Base-by-base conservation (phyloP, 2,888 invertebrate species). In the Sphaerophoria rueppellii region DNA sequence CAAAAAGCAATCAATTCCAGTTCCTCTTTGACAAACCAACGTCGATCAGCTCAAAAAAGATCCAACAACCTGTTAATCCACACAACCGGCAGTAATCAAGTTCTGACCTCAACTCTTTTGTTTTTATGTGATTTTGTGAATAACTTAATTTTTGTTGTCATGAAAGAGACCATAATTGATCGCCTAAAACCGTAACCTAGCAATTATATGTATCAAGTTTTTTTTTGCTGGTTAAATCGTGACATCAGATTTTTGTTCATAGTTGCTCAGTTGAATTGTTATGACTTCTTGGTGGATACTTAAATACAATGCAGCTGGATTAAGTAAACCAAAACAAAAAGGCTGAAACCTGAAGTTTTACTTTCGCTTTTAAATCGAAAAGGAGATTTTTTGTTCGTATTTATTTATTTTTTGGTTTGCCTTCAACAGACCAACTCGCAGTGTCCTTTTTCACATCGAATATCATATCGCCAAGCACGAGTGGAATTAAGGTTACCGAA, bases 351-450 rank as follows among this genome's bases (percentile, higher is more conserved):
- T 57, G 83, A 72, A 61, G 72, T 80, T 76, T 83, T 63, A 83
- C 83, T 83, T 83, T 83, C 83, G 80, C 67, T 83, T 83, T 83
- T 75, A 80, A 76, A 58, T 80, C 83, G 67, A 76, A 35, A 61
- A 67, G 7, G 4, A 14, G 24, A 43, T 40, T 50, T 71, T 71
- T 71, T 54, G 37, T 12, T 37, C 40, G 67, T n/a, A n/a, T 58
- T 46, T 14, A 32, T 54, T 67, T 54, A 40, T 52, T 67, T 12
- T 24, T 24, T 32, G 35, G 58, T 32, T 72, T 67, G 32, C 80
- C 83, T 83, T 83, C 78, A 75, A 24, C 24, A 24, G 24, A n/a
- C 24, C 24, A 24, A 65, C 74, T 81, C 61, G 14, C 16, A 50
- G 48, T 69, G 83, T 83, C 83, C 83, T 83, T 82, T 73, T 14